Evolutionary conservation across 2,888 invertebrate genomes (phyloP).

Genomic region (Portevinia maculata): DNA sequence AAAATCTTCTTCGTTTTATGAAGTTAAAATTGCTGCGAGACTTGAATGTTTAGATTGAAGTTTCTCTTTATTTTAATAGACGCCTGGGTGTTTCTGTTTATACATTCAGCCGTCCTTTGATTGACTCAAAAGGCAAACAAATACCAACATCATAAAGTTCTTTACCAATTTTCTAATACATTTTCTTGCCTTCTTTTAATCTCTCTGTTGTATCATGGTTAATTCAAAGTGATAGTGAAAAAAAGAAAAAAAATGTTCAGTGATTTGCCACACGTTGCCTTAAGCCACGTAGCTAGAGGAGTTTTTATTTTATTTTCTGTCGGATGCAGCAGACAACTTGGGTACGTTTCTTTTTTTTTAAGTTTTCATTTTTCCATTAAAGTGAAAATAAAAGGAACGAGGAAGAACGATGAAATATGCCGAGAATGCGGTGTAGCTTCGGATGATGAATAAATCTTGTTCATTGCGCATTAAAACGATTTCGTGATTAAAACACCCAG

Average conservation of each 20-base stretch:
- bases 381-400: conserved; percentile 14
- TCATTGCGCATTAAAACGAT: conserved; percentile 37
- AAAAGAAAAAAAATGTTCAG: conserved; percentile 38
- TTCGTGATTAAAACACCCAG: conserved; percentile 27
- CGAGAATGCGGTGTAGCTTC: conserved; percentile 40
- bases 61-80: conserved; percentile 30
- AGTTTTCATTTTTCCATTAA: conserved; percentile 10
- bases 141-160: conserved; percentile 32
- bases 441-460: conserved; percentile 47
- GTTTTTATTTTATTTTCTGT: conserved; percentile 39
- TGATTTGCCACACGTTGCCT: conserved; percentile 57
- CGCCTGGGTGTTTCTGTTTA: conserved; percentile 40
- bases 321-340: conserved; percentile 32
- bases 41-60: conserved; percentile 26
- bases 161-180: conserved; percentile 32
- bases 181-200: conserved; percentile 3
- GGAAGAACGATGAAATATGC: conserved; percentile 24
- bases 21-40: conserved; percentile 25
- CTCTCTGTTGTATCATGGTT: conserved; percentile 13
- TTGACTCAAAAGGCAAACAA: conserved; percentile 51
- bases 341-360: neutral
- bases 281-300: conserved; percentile 61
- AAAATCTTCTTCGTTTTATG: neutral
- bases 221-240: conserved; percentile 28
- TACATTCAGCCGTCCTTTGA: conserved; percentile 28